Evolutionary conservation across 2,888 invertebrate species (phyloP).

Genomic region (Spilosoma lubricipeda): DNA sequence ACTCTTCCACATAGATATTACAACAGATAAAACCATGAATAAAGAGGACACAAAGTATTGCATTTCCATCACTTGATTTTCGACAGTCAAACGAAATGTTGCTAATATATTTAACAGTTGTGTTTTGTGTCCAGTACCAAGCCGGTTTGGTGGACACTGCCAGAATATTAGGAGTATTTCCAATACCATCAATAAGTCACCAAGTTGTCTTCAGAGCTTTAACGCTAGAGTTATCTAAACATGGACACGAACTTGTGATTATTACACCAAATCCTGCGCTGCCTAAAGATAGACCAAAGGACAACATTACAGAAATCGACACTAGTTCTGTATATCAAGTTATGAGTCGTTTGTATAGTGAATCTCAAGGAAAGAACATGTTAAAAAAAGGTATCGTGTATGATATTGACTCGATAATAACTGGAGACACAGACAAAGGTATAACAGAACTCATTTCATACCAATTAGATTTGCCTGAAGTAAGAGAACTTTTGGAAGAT

Average conservation of each 20-base stretch:
- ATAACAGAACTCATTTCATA: slow-evolving; percentile 19
- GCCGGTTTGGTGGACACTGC: slow-evolving; percentile 39
- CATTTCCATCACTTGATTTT: background rate
- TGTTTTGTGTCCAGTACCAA: slow-evolving; percentile 10
- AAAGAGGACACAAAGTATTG: slow-evolving; percentile 2
- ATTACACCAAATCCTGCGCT: too few relatives aligned
- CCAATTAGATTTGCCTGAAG: slow-evolving; percentile 35
- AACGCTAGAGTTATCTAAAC: too few relatives aligned
- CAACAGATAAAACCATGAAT: slow-evolving; percentile 8
- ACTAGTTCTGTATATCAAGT: too few relatives aligned
- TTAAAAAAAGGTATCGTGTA: slow-evolving; percentile 41
- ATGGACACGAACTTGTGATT: too few relatives aligned
- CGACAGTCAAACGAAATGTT: slow-evolving; percentile 16
- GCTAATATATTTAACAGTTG: slow-evolving; percentile 9
- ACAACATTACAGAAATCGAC: too few relatives aligned
- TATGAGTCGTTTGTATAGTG: too few relatives aligned
- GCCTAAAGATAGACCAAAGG: too few relatives aligned
- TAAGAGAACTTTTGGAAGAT: slow-evolving; percentile 44
- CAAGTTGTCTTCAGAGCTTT: too few relatives aligned
- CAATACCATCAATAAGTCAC: too few relatives aligned
- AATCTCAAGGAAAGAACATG: slow-evolving; percentile 7
- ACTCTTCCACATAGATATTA: slow-evolving; percentile 1
- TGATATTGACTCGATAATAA: slow-evolving; percentile 19
- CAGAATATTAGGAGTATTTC: slow-evolving; percentile 65
- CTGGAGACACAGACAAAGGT: slow-evolving; percentile 11